Percentiles rank a stretch among this genome's conserved stretches.
phyloP scores from a whole-genome alignment of 2,888 invertebrate genomes.

The Lathronympha strigana region DNA sequence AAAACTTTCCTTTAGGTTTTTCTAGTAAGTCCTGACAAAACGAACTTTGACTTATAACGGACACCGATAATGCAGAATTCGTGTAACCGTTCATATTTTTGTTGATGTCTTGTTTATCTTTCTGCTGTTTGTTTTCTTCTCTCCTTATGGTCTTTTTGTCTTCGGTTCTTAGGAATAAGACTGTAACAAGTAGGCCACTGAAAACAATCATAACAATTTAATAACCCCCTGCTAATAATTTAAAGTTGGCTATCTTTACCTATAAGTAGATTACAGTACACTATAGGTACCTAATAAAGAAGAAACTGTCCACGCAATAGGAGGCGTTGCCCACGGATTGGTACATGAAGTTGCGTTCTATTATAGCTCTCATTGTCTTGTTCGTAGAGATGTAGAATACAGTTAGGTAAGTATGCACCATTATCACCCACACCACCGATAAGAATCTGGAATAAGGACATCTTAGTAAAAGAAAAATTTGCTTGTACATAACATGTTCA shows the following conservation, averaged over 20 bases:
- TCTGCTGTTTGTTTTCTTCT: slow-evolving; percentile 51
- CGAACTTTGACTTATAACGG: slow-evolving; percentile 76
- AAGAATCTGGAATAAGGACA: slow-evolving; percentile 80
- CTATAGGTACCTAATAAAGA: slow-evolving; percentile 89
- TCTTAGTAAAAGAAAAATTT: neutral
- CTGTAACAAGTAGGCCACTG: slow-evolving; percentile 89
- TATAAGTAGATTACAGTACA: neutral
- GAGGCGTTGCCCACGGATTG: slow-evolving; percentile 94
- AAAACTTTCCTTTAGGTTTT: slow-evolving; percentile 64
- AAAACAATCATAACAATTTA: slow-evolving; percentile 52
- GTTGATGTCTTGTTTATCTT: slow-evolving; percentile 65
- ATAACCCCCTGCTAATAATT: neutral
- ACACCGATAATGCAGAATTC: slow-evolving; percentile 71
- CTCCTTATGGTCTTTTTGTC: slow-evolving; percentile 75
- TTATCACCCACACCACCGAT: slow-evolving; percentile 92
- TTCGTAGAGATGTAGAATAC: slow-evolving; percentile 91
- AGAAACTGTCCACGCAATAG: slow-evolving; percentile 94
- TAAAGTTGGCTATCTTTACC: neutral
- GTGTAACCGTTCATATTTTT: slow-evolving; percentile 78
- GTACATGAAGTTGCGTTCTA: slow-evolving; percentile 90
- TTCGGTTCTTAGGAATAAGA: slow-evolving; percentile 87
- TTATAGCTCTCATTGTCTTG: slow-evolving; percentile 88
- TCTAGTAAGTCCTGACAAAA: slow-evolving; percentile 76
- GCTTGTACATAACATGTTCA: neutral
- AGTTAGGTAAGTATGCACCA: slow-evolving; percentile 93